Evolutionary conservation across 2,797 vertebrate species (phyloP).

Genomic region (Champsocephalus esox): DNA sequence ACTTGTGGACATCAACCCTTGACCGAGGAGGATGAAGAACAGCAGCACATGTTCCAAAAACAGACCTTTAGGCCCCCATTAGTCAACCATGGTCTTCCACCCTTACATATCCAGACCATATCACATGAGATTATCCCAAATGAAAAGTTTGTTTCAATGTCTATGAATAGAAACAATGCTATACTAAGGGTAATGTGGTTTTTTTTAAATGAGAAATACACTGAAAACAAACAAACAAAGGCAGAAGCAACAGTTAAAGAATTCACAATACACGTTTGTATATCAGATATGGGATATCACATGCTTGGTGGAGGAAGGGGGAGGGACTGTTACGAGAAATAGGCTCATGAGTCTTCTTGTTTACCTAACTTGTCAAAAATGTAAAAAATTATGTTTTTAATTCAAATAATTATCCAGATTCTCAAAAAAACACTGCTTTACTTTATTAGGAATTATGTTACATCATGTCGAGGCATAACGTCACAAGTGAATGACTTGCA

Average conservation of each 20-base stretch:
- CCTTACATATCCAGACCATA: conserved; percentile 21
- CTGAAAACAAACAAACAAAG: neutral
- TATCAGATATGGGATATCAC: conserved; percentile 70
- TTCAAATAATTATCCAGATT: neutral
- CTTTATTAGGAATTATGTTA: neutral
- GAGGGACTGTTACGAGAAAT: conserved; percentile 42
- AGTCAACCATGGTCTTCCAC: conserved; percentile 37
- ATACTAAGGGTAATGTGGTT: too few relatives aligned
- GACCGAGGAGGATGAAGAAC: conserved; percentile 69
- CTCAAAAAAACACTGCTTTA: neutral
- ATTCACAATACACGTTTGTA: conserved; percentile 9
- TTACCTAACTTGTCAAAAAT: conserved; percentile 15
- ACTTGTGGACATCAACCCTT: conserved; percentile 47
- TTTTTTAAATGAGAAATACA: neutral
- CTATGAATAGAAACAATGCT: neutral
- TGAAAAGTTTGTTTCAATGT: neutral
- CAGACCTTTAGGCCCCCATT: conserved; percentile 34
- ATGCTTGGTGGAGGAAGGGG: conserved; percentile 46
- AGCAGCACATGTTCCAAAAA: conserved; percentile 43
- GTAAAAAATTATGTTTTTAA: neutral
- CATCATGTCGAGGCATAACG: conserved; percentile 38
- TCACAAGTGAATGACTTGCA: conserved; percentile 81
- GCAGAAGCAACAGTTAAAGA: neutral
- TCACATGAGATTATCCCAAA: neutral
- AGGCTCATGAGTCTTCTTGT: conserved; percentile 5